Evolutionary conservation across 2,797 vertebrate species (phyloP), one percentile per base, ranked within the genome.

Genomic region (Myoxocephalus aenaeus): DNA sequence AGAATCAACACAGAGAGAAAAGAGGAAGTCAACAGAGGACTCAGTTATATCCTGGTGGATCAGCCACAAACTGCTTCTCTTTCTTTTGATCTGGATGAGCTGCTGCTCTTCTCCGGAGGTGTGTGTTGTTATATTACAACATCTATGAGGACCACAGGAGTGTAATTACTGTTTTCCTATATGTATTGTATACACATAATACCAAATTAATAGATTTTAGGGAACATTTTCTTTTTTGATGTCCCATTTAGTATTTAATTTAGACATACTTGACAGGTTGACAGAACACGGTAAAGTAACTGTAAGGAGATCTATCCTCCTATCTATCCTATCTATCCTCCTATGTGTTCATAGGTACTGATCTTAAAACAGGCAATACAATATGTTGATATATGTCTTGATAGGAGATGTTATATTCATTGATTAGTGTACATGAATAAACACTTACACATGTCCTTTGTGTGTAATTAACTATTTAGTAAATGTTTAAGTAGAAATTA

Each of bases 1-100:
- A 78, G 57, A 83, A 73, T 83, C 66, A 83, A 87, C 79, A 89
- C 50, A 86, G 69, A 56, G 75, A 71, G 64, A 67, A 70, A 73
- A 56, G 75, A 71, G 64, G 62, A 70, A 85, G 79, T 77, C 65
- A 73, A 72, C 62, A 86, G 76, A 70, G 36, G 54, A 65, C 44
- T 42, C 56, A 50, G 63, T 71, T 73, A 65, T 57, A 79, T 79
- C 80, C 67, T 56, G n/a, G 11, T 14, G 75, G 74, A 87, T 85
- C 73, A 75, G 76, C 22, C 54, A 14, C 77, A 85, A 53, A 79
- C 80, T 75, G 75, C 15, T 56, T 73, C 72, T 79, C 46, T 64
- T 70, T 20, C 32, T 51, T 73, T 50, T 75, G 40, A 69, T 65
- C 25, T 50, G 75, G 75, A 13, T 40, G 34, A 50, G 18, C 63